Conservation (phyloP, 2,113 vertebrate species). For the Urocynchramus pylzowi region DNA sequence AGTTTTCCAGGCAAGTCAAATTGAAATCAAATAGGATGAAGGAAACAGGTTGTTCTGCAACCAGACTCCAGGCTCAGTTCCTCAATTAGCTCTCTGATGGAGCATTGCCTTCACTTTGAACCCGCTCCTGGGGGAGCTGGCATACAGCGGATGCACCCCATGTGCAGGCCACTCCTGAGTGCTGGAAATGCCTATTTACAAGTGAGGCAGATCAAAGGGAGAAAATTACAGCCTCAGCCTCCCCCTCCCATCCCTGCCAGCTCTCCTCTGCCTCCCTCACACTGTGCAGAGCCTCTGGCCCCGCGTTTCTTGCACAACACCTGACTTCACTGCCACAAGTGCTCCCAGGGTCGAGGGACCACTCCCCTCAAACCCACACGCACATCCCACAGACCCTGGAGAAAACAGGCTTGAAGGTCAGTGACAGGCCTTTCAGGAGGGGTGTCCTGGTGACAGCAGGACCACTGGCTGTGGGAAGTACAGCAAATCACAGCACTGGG, state of each 20-base stretch:
- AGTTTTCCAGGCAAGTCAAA: background rate
- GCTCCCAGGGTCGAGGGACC: background rate
- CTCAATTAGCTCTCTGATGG: constrained; percentile 42
- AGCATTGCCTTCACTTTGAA: constrained; percentile 46
- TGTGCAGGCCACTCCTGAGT: background rate
- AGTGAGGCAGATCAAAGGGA: background rate
- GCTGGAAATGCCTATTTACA: background rate
- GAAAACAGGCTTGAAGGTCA: background rate
- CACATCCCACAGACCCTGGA: background rate
- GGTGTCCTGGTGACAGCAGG: background rate
- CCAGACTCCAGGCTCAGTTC: constrained; percentile 4
- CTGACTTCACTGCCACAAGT: background rate
- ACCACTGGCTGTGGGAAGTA: rapidly evolving
- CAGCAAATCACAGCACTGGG: background rate
- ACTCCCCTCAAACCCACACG: rapidly evolving
- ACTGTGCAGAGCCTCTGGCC: background rate
- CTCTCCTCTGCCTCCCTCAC: background rate
- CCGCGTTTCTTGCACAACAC: background rate
- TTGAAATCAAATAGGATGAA: constrained; percentile 19
- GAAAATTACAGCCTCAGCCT: background rate
- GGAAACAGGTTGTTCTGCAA: background rate
- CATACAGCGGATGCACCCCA: background rate
- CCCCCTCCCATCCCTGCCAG: background rate
- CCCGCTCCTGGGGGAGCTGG: background rate
- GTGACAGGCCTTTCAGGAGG: background rate